These are phyloP conservation scores for Amblyopsis hoosieri DNA, from an alignment of 2,797 vertebrate genomes.

Conservation along the genomic window DNA sequence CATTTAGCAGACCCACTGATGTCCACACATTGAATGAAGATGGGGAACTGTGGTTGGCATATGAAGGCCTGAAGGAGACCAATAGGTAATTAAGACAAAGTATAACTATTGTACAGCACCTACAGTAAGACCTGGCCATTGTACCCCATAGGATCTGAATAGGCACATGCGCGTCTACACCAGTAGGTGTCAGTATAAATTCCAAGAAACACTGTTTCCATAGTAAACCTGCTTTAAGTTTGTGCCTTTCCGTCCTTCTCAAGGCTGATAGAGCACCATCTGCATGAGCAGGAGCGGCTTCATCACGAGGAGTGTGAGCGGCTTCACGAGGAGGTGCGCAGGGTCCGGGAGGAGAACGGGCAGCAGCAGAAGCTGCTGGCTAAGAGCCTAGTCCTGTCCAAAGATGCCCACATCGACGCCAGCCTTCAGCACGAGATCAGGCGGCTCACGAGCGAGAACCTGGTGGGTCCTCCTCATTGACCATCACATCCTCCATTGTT, in stretches of 20 bases:
- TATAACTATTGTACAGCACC: not conserved
- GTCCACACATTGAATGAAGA: constrained; percentile 94
- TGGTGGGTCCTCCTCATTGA: constrained; percentile 77
- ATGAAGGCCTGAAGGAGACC: constrained; percentile 94
- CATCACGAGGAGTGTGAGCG: constrained; percentile 80
- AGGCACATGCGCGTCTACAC: no score
- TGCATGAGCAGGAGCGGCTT: constrained; percentile 83
- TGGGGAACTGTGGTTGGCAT: constrained; percentile 94
- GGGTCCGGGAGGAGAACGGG: constrained; percentile 85
- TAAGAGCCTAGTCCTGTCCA: constrained; percentile 87
- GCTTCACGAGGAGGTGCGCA: constrained; percentile 84
- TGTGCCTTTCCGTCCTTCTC: not conserved
- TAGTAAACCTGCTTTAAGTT: not conserved
- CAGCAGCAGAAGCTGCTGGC: constrained; percentile 89
- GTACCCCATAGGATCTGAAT: no score
- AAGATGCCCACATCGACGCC: constrained; percentile 88
- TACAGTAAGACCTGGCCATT: not conserved
- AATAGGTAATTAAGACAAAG: constrained; percentile 81
- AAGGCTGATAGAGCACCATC: constrained; percentile 89
- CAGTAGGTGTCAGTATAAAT: no score
- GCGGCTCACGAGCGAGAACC: constrained; percentile 89
- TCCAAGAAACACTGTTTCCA: no score
- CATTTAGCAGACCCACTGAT: constrained; percentile 68
- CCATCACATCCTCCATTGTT: not conserved
- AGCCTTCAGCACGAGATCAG: constrained; percentile 92